phyloP scores from a whole-genome alignment of 2,113 vertebrate genomes.

The Cacatua alba region DNA sequence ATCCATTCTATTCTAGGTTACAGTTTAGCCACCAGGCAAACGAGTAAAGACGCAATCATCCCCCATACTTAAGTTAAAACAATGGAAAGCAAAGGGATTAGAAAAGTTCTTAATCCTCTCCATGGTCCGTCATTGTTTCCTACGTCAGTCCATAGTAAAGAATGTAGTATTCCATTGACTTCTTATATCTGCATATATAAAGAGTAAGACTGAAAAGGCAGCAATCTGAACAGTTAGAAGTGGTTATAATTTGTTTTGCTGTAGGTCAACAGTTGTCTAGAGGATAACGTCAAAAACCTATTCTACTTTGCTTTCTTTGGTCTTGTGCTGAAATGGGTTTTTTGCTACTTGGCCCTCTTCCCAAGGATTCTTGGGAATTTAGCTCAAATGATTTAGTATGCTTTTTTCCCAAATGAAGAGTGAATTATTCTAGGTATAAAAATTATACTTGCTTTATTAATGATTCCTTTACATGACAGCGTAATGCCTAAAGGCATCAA shows the following conservation, averaged over 20 bases:
- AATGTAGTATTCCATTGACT: neutral
- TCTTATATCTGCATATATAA: neutral
- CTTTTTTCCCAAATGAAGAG: neutral
- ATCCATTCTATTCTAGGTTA: too few relatives aligned
- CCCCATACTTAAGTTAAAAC: too few relatives aligned
- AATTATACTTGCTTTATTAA: slow-evolving; percentile 40
- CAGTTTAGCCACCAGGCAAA: too few relatives aligned
- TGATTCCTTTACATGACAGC: neutral
- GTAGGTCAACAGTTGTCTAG: neutral
- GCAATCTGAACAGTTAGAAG: neutral
- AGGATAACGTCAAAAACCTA: slow-evolving; percentile 8
- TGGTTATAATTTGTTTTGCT: slow-evolving; percentile 17
- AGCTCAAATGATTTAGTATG: neutral
- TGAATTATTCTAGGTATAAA: slow-evolving; percentile 32
- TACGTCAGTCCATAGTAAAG: neutral
- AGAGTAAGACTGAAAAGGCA: neutral
- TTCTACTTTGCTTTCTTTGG: slow-evolving; percentile 4
- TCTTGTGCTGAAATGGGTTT: neutral
- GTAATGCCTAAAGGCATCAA: slow-evolving; percentile 12
- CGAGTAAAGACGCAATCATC: too few relatives aligned
- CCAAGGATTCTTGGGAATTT: slow-evolving; percentile 11
- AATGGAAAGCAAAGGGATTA: too few relatives aligned
- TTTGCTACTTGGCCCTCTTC: neutral
- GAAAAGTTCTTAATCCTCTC: too few relatives aligned
- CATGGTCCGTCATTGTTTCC: too few relatives aligned